phyloP scores from a whole-genome alignment of 1,140 invertebrate species.

The Periplaneta americana region DNA sequence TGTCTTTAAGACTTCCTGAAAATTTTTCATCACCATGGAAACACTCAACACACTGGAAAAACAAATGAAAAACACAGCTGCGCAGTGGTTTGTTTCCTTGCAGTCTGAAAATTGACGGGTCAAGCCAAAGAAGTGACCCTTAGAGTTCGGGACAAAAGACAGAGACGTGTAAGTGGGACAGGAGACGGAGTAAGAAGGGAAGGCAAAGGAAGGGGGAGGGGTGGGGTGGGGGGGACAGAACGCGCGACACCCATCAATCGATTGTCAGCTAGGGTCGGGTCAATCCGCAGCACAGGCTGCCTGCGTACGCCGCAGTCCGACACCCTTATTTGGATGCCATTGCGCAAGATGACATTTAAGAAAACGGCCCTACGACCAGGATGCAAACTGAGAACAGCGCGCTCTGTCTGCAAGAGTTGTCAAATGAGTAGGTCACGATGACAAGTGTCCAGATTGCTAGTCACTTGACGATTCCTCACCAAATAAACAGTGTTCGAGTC shows the following conservation, averaged over 20 bases:
- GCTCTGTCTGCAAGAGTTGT: not conserved
- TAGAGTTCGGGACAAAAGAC: not conserved
- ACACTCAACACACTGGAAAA: no score
- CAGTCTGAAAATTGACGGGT: not conserved
- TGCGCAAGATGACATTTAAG: conserved; percentile 3
- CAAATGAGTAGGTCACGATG: no score
- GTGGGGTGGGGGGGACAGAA: not conserved
- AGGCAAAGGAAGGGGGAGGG: not conserved
- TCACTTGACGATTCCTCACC: no score
- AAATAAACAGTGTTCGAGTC: no score
- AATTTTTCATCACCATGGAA: no score
- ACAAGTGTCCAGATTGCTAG: no score
- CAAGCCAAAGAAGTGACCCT: not conserved
- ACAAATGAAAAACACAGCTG: no score
- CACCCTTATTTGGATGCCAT: not conserved
- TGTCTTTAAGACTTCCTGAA: no score
- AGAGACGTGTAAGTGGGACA: not conserved
- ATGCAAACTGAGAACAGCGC: not conserved
- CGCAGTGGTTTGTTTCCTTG: not conserved
- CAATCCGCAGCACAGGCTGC: not conserved
- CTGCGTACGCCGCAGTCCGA: not conserved
- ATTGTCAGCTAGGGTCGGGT: conserved; percentile 14
- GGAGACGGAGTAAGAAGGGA: not conserved
- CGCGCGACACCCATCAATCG: conserved; percentile 21
- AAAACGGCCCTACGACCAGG: not conserved